Base-by-base conservation (phyloP, 2,113 vertebrate genomes). In the Gobius niger region DNA sequence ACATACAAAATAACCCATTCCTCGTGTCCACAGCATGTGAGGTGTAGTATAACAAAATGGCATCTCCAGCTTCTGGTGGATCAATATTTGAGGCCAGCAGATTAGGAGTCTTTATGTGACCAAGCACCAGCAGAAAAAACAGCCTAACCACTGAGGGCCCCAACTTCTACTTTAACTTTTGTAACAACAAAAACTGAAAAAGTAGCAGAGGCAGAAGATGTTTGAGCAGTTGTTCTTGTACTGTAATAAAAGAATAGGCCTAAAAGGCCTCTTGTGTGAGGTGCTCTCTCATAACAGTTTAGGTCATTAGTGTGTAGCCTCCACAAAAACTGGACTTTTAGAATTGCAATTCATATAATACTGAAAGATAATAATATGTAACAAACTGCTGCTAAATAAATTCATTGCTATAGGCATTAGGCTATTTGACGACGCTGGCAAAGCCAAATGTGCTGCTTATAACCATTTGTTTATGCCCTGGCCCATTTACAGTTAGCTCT, bases 41-140 rank as follows among this genome's bases (percentile, higher is more conserved):
- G 67, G 67, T 77, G 83, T 88, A 80, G 74, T 82, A 75, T 79
- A 83, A 85, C 87, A 91, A 91, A 90, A 91, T 89, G 88, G 87
- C 86, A 89, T 91, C 88, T 84, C 87, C 75, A 70, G 82, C 85
- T 80, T 74, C 72, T 86, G 72, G 70, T 85, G 85, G 85, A 89
- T 90, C 87, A 89, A 89, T 90, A 91, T 84, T 82, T 85, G 79
- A 88, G 76, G 77, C 74, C 65, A 69, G 78, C 77, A 82, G 77
- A 88, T 75, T 82, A 80, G 75, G 84, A 77, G 85, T 80, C 85
- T 88, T 87, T 89, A 34, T 34, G 90, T 89, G 85, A 86, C 78
- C 83, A 82, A 82, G 81, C 76, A 82, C 79, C 82, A 77, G 75
- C 76, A 73, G 67, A 71, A 60, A 62, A 77, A 83, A 79, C 73